Conservation (phyloP, 2,888 invertebrate species). For the Vesta saturnalis region DNA sequence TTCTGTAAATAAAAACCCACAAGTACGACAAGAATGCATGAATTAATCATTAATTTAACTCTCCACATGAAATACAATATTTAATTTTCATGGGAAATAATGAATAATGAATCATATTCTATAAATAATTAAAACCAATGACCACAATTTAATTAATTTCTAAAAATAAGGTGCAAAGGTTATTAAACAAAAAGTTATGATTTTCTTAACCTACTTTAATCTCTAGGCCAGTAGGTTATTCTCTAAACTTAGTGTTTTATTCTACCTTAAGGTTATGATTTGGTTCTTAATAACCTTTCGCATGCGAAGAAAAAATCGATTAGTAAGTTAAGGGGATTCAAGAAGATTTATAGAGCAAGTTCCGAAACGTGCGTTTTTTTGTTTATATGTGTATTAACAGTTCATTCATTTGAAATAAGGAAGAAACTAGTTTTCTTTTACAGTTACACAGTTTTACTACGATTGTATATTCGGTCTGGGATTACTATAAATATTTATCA, state of each 20-base stretch:
- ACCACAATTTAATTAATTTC: background rate
- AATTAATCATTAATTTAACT: background rate
- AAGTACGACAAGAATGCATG: background rate
- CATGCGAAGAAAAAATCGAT: no score
- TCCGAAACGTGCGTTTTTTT: no score
- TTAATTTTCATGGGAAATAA: conserved; percentile 9
- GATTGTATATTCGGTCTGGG: background rate
- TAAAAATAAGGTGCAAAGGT: conserved; percentile 4
- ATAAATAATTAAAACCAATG: background rate
- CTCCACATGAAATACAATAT: conserved; percentile 6
- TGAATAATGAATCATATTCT: background rate
- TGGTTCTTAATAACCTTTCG: no score
- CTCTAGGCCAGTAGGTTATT: conserved; percentile 15
- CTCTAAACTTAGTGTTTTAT: background rate
- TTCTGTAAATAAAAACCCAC: background rate
- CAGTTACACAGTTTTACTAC: background rate
- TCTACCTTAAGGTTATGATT: no score
- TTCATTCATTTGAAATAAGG: no score
- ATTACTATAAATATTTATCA: no score
- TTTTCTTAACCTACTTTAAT: conserved; percentile 9
- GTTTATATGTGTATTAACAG: no score
- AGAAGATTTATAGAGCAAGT: no score
- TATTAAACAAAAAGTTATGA: background rate
- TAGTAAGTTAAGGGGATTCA: no score
- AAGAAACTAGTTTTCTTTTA: background rate